Conservation (phyloP, 2,888 invertebrate genomes). For the Halictus ligatus region DNA sequence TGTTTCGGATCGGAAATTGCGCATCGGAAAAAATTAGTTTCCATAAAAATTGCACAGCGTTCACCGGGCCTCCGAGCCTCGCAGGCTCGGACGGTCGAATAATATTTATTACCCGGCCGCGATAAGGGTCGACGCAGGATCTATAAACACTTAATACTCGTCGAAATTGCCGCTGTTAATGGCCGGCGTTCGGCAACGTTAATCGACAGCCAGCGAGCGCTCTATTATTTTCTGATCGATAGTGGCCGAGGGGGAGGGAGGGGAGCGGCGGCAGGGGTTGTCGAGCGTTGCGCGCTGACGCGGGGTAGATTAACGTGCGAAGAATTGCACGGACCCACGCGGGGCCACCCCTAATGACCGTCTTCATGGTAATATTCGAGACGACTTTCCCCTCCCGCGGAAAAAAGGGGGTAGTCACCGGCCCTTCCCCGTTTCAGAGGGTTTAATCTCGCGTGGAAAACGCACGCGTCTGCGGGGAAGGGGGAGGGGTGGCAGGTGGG, state of each 20-base stretch:
- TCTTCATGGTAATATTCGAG: slow-evolving; percentile 48
- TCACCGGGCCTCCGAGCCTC: neutral
- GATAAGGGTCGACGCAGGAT: slow-evolving; percentile 25
- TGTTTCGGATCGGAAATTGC: slow-evolving; percentile 26
- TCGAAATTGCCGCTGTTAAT: slow-evolving; percentile 39
- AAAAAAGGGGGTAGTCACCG: neutral
- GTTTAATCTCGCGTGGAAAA: slow-evolving; percentile 55
- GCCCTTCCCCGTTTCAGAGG: slow-evolving; percentile 9
- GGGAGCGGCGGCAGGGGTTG: no score
- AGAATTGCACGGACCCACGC: slow-evolving; percentile 25
- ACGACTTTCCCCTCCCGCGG: neutral
- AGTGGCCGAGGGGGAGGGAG: slow-evolving; percentile 3
- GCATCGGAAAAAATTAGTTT: slow-evolving; percentile 16
- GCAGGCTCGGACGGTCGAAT: neutral
- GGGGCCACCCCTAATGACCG: slow-evolving; percentile 8
- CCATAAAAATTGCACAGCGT: slow-evolving; percentile 16
- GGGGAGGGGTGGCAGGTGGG: neutral
- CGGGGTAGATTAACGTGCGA: slow-evolving; percentile 26
- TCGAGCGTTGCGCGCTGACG: neutral
- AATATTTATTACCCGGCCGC: slow-evolving; percentile 19
- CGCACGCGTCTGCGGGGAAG: neutral
- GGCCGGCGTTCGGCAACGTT: slow-evolving; percentile 16
- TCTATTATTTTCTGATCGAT: slow-evolving; percentile 55
- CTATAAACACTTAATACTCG: slow-evolving; percentile 47
- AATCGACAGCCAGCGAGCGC: slow-evolving; percentile 19